Base-by-base conservation (phyloP, 1,140 invertebrate species). In the Cylas formicarius region DNA sequence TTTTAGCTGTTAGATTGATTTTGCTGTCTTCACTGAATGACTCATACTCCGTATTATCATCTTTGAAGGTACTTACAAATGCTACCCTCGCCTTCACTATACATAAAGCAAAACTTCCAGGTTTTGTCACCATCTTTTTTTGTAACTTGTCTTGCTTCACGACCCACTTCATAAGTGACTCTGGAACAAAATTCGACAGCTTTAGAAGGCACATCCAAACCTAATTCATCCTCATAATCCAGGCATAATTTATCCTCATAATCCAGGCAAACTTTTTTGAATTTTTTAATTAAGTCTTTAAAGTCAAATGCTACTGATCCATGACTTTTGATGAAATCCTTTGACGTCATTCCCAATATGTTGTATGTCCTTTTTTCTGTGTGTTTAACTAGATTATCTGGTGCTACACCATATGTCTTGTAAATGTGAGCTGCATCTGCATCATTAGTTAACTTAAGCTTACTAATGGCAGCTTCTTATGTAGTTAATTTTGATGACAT, bases 161-260 rank as follows among this genome's bases (percentile, higher is more conserved):
- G 33, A 17, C 33, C 33, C 22, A 35, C 33, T 18, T 35, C 33
- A 35, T 35, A 35, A 5, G 22, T 9, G 17, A 35, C 22, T 35
- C 13, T 35, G 4, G 33, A 35, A 35, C 33, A 35, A 18, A 35
- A 35, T 5, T 35, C 33, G 18, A 35, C 9, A 7, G 33, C 33
- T 11, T 35, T 35, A 18, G 9, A 35, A 7, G 9, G 4, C 7
- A 5, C 8, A 7, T 18, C 8, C 10, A 18, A 5, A 18, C 5
- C 17, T 35, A 35, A 9, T 7, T 7, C 16, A 18, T 18, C 17
- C 16, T 16, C 16, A 35, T 35, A 35, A 11, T 35, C 33, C 10
- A 18, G 5, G 14, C 5, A 10, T 35, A 35, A 9, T 7, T 7
- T 11, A 18, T 18, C 17, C 16, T 16, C 16, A 35, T 35, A 35